phyloP scores from a whole-genome alignment of 2,888 invertebrate genomes.

The Nowickia ferox region DNA sequence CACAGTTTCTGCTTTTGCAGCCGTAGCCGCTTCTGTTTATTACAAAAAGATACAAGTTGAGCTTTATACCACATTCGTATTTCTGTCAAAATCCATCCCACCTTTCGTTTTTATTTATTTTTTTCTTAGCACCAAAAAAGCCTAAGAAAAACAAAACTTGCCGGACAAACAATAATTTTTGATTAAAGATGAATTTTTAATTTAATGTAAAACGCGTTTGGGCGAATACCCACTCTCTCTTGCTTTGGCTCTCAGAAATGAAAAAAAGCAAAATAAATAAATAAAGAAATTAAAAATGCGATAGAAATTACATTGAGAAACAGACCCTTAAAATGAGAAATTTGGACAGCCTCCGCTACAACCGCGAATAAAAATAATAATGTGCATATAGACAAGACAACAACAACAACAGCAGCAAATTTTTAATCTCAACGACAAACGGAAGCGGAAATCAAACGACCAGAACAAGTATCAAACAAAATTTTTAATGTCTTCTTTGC shows the following conservation, averaged over 20 bases:
- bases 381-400: constrained; percentile 77
- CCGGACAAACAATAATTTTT: constrained; percentile 80
- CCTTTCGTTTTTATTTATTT: background rate
- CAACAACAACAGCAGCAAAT: constrained; percentile 73
- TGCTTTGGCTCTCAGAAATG: background rate
- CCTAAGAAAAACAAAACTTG: constrained; percentile 27
- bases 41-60: too few species aligned
- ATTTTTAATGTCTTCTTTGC: constrained; percentile 77
- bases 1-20: too few species aligned
- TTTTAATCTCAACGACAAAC: constrained; percentile 82
- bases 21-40: too few species aligned
- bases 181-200: constrained; percentile 83
- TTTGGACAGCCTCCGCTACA: constrained; percentile 56
- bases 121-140: constrained; percentile 4
- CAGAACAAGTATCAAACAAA: constrained; percentile 77
- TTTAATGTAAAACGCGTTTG: constrained; percentile 73
- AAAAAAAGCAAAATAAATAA: background rate
- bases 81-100: background rate
- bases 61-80: background rate
- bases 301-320: constrained; percentile 65
- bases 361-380: constrained; percentile 71
- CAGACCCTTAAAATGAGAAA: constrained; percentile 64
- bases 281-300: constrained; percentile 36
- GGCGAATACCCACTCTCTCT: constrained; percentile 31
- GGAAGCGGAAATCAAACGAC: constrained; percentile 82